Conservation (phyloP, 2,888 invertebrate genomes). For the Strigamia transsilvanica region DNA sequence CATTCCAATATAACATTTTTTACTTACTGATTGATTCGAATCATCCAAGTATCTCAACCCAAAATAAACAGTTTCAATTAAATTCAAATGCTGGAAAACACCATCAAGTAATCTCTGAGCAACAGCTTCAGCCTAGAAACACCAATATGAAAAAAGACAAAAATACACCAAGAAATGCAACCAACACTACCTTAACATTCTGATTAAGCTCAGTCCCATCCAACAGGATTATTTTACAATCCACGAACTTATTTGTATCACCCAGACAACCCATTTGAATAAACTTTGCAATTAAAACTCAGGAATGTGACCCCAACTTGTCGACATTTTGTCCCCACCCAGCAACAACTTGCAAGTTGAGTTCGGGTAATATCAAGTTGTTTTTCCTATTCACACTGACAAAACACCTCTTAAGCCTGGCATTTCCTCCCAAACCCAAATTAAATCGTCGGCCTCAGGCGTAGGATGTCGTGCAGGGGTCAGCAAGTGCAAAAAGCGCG, state of each 20-base stretch:
- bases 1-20: background rate
- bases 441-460: slow-evolving; percentile 4
- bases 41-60: slow-evolving; percentile 91
- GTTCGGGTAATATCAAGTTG: too few relatives aligned
- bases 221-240: slow-evolving; percentile 85
- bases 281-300: background rate
- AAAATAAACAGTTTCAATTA: slow-evolving; percentile 95
- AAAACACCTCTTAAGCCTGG: background rate
- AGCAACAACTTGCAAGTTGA: too few relatives aligned
- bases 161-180: slow-evolving; percentile 57
- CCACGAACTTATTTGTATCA: slow-evolving; percentile 65
- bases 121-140: slow-evolving; percentile 83
- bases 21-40: slow-evolving; percentile 89
- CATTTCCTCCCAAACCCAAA: slow-evolving; percentile 13
- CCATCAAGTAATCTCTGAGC: slow-evolving; percentile 92
- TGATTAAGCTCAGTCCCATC: slow-evolving; percentile 90
- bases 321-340: background rate
- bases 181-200: slow-evolving; percentile 78
- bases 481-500: background rate
- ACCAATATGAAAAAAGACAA: slow-evolving; percentile 59
- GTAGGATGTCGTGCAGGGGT: background rate
- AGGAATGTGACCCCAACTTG: background rate
- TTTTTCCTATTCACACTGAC: too few relatives aligned
- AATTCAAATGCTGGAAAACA: slow-evolving; percentile 90
- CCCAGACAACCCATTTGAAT: slow-evolving; percentile 65